These are phyloP conservation scores for Anguilla anguilla DNA, from an alignment of 2,797 vertebrate species.

Conservation along the genomic window DNA sequence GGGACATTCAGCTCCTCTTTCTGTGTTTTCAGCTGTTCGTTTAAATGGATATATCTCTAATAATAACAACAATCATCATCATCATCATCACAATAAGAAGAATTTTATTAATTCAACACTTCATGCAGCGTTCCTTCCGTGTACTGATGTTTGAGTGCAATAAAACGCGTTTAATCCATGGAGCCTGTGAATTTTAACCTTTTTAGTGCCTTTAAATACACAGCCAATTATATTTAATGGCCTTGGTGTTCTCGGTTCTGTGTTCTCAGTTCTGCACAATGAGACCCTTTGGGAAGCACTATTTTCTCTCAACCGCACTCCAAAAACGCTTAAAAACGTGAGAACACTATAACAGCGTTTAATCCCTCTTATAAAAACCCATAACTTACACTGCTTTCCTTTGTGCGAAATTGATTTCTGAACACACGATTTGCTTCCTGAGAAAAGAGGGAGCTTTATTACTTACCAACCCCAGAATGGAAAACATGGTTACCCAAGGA, in stretches of 20 bases:
- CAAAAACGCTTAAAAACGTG: constrained; percentile 18
- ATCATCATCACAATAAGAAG: background rate
- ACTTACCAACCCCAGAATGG: constrained; percentile 50
- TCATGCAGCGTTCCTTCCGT: too few relatives aligned
- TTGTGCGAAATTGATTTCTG: constrained; percentile 49
- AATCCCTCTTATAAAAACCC: constrained; percentile 47
- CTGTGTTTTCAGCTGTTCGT: background rate
- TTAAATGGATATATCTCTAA: background rate
- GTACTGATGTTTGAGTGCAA: background rate
- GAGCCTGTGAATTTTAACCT: constrained; percentile 41
- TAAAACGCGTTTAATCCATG: constrained; percentile 34
- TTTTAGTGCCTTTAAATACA: constrained; percentile 25
- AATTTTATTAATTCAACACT: background rate
- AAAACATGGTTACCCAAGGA: constrained; percentile 47
- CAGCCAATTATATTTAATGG: constrained; percentile 51
- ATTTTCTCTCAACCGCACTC: constrained; percentile 43
- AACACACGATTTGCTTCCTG: constrained; percentile 52
- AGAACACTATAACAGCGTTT: constrained; percentile 46
- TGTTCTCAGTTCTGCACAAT: constrained; percentile 33
- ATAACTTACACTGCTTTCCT: constrained; percentile 44
- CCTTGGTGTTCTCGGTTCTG: constrained; percentile 34
- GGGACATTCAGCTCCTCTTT: background rate
- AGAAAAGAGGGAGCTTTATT: constrained; percentile 48
- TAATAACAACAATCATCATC: background rate
- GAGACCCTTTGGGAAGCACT: constrained; percentile 53